Evolutionary conservation across 2,797 vertebrate genomes (phyloP), one percentile per base, ranked within the genome.

Genomic region (Pipistrellus pygmaeus): DNA sequence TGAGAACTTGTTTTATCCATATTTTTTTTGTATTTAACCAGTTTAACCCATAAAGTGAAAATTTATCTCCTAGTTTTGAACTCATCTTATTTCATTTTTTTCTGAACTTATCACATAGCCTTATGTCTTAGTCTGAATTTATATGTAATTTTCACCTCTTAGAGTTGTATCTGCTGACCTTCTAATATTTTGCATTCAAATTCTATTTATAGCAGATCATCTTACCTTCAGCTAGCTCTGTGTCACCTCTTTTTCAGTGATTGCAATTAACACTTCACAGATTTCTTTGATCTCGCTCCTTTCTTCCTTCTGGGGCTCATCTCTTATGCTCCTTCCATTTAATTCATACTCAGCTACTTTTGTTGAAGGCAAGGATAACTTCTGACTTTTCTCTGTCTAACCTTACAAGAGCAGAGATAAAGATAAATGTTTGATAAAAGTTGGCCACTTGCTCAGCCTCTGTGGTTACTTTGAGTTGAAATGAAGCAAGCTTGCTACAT

Each of bases 91-190:
- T 20, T 85, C 75, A 60, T 30, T 46, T 46, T 25, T 73, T 35
- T 78, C 66, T 93, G 51, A 92, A 83, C 94, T 91, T 90, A 93
- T 88, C 57, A 88, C 1, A 85, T 64, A 55, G 30, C 9, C 41
- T 92, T 92, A 89, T 91, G 89, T 96, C 72, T 94, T 72, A 80
- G 17, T 38, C 73, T 93, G 88, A 96, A 90, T 75, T 78, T 91
- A 77, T 68, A 48, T 88, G 6, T 60, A 83, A 73, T 91, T 96
- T 91, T 95, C n/a, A 95, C 48, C 64, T 92, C 68, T 81, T 84
- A 89, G 15, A 95, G 76, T 30, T 86, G 68, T 64, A 91, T 91
- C 89, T 96, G 81, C 82, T 96, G 96, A 97, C 96, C 93, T 96
- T 93, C 48, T 85, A 83, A 85, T 87, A 95, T 55, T 93, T 53